phyloP scores from a whole-genome alignment of 35 echinoderm and acorn worm genomes.

The Ophiothrix spiculata region DNA sequence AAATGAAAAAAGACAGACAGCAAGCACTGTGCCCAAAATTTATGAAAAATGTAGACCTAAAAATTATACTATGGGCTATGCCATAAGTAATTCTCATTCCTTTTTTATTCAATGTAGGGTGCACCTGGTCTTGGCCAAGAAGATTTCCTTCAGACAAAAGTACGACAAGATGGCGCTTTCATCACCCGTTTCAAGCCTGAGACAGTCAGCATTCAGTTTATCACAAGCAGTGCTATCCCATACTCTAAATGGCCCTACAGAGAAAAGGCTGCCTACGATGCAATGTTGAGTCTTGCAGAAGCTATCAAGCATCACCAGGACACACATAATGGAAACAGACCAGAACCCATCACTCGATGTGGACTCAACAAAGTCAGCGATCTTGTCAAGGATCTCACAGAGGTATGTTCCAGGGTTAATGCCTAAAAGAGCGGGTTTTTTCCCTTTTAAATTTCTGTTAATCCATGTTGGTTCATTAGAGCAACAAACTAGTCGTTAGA shows the following conservation, averaged over 20 bases:
- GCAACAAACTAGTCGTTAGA: no score
- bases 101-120: no score
- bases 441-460: no score
- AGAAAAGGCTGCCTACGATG: conserved; percentile 63
- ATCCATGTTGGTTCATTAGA: no score
- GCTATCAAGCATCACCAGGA: conserved; percentile 31
- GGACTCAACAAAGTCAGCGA: not conserved
- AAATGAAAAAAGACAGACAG: no score
- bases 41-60: no score
- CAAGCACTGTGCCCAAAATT: no score
- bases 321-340: conserved; percentile 10
- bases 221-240: conserved; percentile 32
- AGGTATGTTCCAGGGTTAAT: no score
- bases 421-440: no score
- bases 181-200: conserved; percentile 55
- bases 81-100: no score
- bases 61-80: no score
- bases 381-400: conserved; percentile 9
- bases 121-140: not conserved
- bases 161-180: conserved; percentile 69
- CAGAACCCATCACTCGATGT: conserved; percentile 26
- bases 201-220: conserved; percentile 11
- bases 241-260: conserved; percentile 53
- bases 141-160: conserved; percentile 56
- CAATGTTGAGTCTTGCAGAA: conserved; percentile 36